phyloP scores from a whole-genome alignment of 2,888 invertebrate genomes.

The Julus scandinavius region DNA sequence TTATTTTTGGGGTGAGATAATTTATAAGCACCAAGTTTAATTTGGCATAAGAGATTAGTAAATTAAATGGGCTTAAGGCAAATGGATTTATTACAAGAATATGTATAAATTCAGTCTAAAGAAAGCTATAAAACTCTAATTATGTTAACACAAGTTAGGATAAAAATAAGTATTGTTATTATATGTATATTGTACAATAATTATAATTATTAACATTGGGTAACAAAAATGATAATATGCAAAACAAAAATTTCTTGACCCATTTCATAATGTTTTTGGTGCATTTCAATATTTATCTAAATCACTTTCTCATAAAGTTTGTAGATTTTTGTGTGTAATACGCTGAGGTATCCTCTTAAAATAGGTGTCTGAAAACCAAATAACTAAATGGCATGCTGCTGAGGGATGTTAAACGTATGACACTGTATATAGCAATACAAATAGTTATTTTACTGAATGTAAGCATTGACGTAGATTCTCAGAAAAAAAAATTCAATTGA shows the following conservation, averaged over 20 bases:
- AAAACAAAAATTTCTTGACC: neutral
- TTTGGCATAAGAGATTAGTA: no score
- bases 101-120: no score
- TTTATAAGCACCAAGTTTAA: no score
- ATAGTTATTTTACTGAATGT: neutral
- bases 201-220: neutral
- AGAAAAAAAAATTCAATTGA: neutral
- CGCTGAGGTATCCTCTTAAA: neutral
- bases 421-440: neutral
- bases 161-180: no score
- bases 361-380: neutral
- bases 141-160: no score
- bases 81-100: no score
- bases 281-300: neutral
- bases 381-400: constrained; percentile 11
- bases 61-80: no score
- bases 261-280: neutral
- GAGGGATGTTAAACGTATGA: constrained; percentile 29
- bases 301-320: neutral
- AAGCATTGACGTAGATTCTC: neutral
- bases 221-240: neutral
- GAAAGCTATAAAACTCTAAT: no score
- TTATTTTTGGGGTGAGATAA: no score
- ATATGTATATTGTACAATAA: no score
- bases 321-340: neutral